Evolutionary conservation across 2,113 vertebrate genomes (phyloP).

Genomic region (Eulemur macaco): DNA sequence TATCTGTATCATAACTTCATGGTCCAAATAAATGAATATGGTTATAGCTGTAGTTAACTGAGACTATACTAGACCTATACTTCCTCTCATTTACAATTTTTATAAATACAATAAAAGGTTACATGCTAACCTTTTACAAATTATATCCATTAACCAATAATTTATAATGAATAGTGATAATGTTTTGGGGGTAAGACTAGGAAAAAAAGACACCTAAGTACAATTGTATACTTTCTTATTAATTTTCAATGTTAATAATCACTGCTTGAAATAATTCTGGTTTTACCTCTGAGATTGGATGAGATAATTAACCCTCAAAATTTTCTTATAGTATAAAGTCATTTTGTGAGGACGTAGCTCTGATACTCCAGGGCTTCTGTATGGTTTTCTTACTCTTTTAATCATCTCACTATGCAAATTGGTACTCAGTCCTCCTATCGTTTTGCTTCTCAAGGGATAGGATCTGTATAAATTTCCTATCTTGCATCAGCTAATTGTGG

Average conservation of each 20-base stretch:
- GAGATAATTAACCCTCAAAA: conserved; percentile 41
- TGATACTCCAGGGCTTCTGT: neutral
- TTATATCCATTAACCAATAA: neutral
- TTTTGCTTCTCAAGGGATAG: neutral
- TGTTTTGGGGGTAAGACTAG: neutral
- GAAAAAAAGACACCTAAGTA: neutral
- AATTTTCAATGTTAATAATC: conserved; percentile 37
- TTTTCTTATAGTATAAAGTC: neutral
- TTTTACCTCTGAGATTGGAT: conserved; percentile 20
- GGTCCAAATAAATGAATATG: neutral
- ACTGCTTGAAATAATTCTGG: conserved; percentile 48
- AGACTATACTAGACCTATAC: neutral
- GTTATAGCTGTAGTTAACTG: neutral
- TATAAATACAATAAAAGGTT: conserved; percentile 5
- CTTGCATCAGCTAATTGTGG: neutral
- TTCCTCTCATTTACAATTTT: neutral
- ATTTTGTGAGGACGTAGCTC: neutral
- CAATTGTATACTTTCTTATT: neutral
- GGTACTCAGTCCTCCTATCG: neutral
- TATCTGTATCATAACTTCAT: conserved; percentile 19
- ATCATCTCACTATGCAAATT: neutral
- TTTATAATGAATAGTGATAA: neutral
- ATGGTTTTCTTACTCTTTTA: neutral
- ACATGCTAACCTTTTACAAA: neutral
- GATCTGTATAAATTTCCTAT: neutral